A percentile compares a stretch with the other conserved stretches of the same genome.
Conservation (phyloP, 2,113 vertebrate genomes). For the Notarius quadriscutis region DNA sequence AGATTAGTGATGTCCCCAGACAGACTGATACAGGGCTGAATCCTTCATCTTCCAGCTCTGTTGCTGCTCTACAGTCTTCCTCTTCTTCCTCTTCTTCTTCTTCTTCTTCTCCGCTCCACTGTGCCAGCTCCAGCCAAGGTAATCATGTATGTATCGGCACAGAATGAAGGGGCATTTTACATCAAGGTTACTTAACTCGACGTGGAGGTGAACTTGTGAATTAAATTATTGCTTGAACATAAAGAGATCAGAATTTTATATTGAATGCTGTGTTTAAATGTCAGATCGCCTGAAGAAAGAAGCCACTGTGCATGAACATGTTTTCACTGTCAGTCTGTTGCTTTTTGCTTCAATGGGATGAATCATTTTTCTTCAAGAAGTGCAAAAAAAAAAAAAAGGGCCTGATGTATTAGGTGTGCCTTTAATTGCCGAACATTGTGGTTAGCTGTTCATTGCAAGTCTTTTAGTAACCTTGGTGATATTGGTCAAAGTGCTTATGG, state of each 20-base stretch:
- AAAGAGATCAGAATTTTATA: background rate
- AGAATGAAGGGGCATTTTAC: background rate
- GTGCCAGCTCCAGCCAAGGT: constrained; percentile 95
- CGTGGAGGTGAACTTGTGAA: background rate
- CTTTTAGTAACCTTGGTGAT: background rate
- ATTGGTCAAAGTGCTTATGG: background rate
- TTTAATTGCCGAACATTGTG: background rate
- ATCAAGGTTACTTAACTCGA: background rate
- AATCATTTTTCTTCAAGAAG: background rate
- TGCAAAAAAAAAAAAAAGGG: background rate
- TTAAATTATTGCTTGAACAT: background rate
- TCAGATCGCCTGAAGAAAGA: constrained; percentile 23
- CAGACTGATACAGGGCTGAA: constrained; percentile 70
- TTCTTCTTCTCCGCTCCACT: constrained; percentile 82
- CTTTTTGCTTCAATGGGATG: background rate
- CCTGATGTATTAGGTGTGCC: background rate
- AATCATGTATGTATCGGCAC: constrained; percentile 85
- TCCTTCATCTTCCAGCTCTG: constrained; percentile 74
- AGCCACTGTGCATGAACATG: background rate
- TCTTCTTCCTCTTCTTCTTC: constrained; percentile 72
- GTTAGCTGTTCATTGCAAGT: background rate
- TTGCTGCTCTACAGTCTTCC: constrained; percentile 71
- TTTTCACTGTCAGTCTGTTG: background rate
- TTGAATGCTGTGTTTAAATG: background rate
- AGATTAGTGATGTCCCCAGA: constrained; percentile 89